Conservation (phyloP, 2,797 vertebrate genomes). For the Tangara arthus region DNA sequence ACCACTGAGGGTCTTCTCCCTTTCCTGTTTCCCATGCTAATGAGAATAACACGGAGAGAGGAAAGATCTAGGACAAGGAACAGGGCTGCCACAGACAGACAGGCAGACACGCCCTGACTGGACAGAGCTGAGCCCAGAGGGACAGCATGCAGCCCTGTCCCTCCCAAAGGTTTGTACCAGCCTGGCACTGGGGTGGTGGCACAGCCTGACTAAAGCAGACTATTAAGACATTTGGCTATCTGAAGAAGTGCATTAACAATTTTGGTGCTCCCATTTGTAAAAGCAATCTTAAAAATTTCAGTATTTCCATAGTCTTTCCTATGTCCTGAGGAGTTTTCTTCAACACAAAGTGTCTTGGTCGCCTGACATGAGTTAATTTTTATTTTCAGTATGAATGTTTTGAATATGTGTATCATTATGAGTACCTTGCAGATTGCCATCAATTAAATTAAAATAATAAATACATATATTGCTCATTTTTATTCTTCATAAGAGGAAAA, state of each 20-base stretch:
- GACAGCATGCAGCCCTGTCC: background rate
- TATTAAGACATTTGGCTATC: background rate
- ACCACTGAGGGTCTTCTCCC: background rate
- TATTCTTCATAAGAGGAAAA: background rate
- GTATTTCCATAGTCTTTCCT: background rate
- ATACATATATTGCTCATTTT: background rate
- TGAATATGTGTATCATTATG: background rate
- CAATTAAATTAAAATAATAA: background rate
- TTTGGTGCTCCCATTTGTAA: background rate
- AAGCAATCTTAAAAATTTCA: background rate
- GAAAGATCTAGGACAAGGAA: background rate
- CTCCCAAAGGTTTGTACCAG: background rate
- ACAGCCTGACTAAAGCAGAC: background rate
- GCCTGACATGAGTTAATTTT: background rate
- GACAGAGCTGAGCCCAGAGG: background rate
- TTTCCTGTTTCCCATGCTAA: background rate
- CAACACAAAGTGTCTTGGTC: background rate
- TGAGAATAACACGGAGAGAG: background rate
- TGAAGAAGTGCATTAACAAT: background rate
- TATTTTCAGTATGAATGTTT: background rate
- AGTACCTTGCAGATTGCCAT: background rate
- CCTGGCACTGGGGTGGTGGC: background rate
- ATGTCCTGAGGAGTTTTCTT: background rate
- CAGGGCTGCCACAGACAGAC: accelerated
- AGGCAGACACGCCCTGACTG: background rate